A percentile compares a stretch with the other conserved stretches of the same genome.
These are phyloP conservation scores for Odocoileus virginianus DNA, from an alignment of 2,113 vertebrate species.

Conservation along the genomic window DNA sequence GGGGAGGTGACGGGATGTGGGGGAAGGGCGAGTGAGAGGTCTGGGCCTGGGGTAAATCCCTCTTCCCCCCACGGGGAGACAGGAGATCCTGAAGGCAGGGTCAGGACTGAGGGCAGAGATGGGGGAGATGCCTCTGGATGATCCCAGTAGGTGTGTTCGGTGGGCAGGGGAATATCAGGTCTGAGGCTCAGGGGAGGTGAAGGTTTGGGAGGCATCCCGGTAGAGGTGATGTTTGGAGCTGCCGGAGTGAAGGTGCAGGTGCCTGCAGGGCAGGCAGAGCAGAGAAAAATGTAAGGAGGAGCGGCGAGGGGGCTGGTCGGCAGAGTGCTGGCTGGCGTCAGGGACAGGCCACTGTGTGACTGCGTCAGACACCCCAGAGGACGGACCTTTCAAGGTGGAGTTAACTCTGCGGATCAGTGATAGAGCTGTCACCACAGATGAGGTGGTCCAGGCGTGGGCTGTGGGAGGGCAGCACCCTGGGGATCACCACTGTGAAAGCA, in stretches of 20 bases:
- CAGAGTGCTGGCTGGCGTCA: rapidly evolving
- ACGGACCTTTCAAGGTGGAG: not conserved
- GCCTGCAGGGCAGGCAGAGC: not conserved
- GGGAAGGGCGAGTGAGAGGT: not conserved
- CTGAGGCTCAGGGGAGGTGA: not conserved
- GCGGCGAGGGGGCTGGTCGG: not conserved
- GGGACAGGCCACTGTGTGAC: not conserved
- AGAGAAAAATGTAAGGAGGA: not conserved
- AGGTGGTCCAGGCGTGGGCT: not conserved
- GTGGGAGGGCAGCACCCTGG: not conserved
- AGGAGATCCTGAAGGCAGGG: not conserved
- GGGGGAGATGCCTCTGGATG: not conserved
- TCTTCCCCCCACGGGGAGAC: not conserved
- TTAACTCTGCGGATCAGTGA: not conserved
- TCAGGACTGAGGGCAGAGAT: not conserved
- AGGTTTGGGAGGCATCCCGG: not conserved
- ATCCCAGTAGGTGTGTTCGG: not conserved
- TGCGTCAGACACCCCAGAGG: not conserved
- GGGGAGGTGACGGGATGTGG: not conserved
- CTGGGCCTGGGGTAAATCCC: not conserved
- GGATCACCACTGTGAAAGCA: not conserved
- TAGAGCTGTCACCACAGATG: not conserved
- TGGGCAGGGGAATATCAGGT: not conserved
- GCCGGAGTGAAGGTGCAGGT: not conserved
- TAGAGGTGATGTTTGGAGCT: not conserved